phyloP scores from a whole-genome alignment of 1,140 invertebrate species.

The Anastatus disparis region DNA sequence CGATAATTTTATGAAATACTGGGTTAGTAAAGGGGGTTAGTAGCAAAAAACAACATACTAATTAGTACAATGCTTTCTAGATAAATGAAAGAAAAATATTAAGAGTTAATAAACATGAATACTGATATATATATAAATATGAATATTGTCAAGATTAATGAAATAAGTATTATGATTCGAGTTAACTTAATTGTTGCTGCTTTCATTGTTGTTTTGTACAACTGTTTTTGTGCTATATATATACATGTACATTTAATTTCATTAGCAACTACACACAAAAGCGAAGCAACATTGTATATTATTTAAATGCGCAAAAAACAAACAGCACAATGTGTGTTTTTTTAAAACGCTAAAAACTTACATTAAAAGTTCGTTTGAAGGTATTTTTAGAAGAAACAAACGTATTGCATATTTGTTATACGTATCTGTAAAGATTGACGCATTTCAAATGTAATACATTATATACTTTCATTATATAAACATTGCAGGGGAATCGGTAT shows the following conservation, averaged over 20 bases:
- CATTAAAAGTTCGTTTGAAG: slow-evolving; percentile 32
- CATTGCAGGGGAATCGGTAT: no score
- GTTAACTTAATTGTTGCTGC: slow-evolving; percentile 22
- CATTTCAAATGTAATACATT: slow-evolving; percentile 31
- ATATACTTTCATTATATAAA: slow-evolving; percentile 7
- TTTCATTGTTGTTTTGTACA: slow-evolving; percentile 12
- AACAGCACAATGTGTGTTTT: slow-evolving; percentile 33
- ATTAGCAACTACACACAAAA: slow-evolving; percentile 38
- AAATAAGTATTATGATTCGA: slow-evolving; percentile 9
- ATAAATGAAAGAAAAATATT: slow-evolving; percentile 11
- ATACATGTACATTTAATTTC: slow-evolving; percentile 26
- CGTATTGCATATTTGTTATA: slow-evolving; percentile 33
- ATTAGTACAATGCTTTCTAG: slow-evolving; percentile 1
- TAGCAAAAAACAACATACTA: background rate
- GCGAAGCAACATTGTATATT: slow-evolving; percentile 35
- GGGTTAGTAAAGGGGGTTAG: background rate
- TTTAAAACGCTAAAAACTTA: slow-evolving; percentile 36
- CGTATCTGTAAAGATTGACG: slow-evolving; percentile 37
- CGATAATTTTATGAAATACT: background rate
- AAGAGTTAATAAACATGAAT: background rate
- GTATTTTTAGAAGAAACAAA: slow-evolving; percentile 38
- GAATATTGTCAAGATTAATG: slow-evolving; percentile 5
- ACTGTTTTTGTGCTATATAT: slow-evolving; percentile 20
- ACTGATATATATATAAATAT: background rate
- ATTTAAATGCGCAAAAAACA: slow-evolving; percentile 29